Conservation (phyloP, 2,888 invertebrate species). For the Troides helena region DNA sequence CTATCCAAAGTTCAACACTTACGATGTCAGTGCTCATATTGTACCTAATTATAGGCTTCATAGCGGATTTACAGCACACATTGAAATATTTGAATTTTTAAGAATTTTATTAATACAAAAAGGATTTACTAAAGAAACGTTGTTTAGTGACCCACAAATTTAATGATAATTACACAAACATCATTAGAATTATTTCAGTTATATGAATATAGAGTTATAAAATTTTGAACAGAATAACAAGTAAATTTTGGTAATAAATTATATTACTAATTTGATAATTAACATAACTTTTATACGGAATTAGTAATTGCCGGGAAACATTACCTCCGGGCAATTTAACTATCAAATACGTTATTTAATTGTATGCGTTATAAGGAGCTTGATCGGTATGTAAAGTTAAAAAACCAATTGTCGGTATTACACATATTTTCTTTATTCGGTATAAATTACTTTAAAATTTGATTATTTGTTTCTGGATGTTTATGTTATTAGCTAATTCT, state of each 20-base stretch:
- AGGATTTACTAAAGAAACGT: not conserved
- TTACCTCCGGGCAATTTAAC: slow-evolving; percentile 17
- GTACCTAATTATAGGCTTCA: slow-evolving; percentile 12
- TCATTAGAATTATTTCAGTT: no score
- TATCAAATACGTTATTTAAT: slow-evolving; percentile 1
- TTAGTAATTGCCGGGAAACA: slow-evolving; percentile 16
- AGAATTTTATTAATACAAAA: slow-evolving; percentile 19
- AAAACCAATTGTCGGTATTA: not conserved
- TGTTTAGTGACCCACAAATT: not conserved
- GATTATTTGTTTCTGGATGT: no score
- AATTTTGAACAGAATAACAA: not conserved
- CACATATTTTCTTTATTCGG: not conserved
- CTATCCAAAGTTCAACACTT: not conserved
- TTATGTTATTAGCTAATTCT: no score
- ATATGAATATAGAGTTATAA: no score
- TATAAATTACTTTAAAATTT: not conserved
- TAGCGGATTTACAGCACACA: not conserved
- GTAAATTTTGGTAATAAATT: not conserved
- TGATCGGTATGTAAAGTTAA: not conserved
- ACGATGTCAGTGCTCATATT: slow-evolving; percentile 13
- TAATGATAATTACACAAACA: not conserved
- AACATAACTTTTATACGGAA: not conserved
- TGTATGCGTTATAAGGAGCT: not conserved
- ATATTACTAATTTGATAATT: not conserved
- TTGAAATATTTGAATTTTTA: slow-evolving; percentile 30